Conservation (phyloP, 2,888 invertebrate species). For the Lasioglossum villosulum region DNA sequence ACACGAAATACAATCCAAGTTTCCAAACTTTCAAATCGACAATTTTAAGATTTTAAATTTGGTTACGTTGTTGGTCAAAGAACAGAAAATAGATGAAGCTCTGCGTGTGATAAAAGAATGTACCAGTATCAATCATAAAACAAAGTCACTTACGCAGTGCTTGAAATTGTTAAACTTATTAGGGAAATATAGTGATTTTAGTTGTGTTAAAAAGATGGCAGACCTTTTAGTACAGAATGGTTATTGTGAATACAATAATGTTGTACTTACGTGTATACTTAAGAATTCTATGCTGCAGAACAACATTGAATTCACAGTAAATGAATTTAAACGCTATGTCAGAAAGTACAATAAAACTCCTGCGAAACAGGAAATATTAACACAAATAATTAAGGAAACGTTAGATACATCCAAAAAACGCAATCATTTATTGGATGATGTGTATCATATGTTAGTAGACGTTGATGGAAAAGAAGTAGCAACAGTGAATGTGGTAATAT, state of each 20-base stretch:
- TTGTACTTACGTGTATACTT: slow-evolving; percentile 87
- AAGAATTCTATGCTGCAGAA: slow-evolving; percentile 86
- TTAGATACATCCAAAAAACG: not conserved
- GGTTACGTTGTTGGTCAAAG: slow-evolving; percentile 87
- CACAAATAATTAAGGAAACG: slow-evolving; percentile 73
- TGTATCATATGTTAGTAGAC: slow-evolving; percentile 34
- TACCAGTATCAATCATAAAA: not conserved
- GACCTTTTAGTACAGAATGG: slow-evolving; percentile 85
- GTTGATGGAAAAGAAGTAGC: slow-evolving; percentile 15
- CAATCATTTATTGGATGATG: slow-evolving; percentile 49
- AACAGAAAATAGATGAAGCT: slow-evolving; percentile 63
- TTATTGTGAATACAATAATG: slow-evolving; percentile 86
- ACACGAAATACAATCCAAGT: slow-evolving; percentile 85
- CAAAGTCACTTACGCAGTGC: slow-evolving; percentile 85
- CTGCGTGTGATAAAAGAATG: slow-evolving; percentile 27
- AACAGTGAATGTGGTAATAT: slow-evolving; percentile 40
- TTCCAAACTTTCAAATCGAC: slow-evolving; percentile 87
- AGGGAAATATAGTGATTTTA: slow-evolving; percentile 82
- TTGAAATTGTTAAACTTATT: slow-evolving; percentile 87
- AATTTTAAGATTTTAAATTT: slow-evolving; percentile 89
- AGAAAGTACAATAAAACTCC: slow-evolving; percentile 87
- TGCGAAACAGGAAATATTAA: slow-evolving; percentile 87
- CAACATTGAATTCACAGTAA: slow-evolving; percentile 86
- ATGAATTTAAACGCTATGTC: slow-evolving; percentile 86
- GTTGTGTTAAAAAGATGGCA: slow-evolving; percentile 85